Percentiles rank a stretch among this genome's conserved stretches.
These are phyloP conservation scores for Apteryx mantelli DNA, from an alignment of 2,113 vertebrate genomes.

Conservation along the genomic window DNA sequence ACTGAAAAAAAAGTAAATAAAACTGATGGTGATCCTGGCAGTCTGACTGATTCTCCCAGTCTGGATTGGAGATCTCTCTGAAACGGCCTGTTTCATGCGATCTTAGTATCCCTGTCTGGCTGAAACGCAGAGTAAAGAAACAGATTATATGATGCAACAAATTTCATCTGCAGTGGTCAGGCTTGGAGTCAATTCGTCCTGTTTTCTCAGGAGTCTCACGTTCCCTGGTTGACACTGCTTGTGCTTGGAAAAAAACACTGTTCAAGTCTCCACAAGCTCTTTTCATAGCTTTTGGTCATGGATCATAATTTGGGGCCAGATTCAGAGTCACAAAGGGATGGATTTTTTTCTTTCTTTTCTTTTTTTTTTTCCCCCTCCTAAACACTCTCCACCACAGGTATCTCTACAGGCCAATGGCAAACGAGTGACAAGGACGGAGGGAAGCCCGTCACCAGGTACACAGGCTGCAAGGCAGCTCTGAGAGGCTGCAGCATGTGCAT, in stretches of 20 bases:
- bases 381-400: not conserved
- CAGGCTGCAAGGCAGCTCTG: not conserved
- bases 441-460: not conserved
- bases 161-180: not conserved
- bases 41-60: not conserved
- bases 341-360: not conserved
- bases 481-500: not conserved
- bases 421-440: not conserved
- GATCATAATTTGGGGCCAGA: not conserved
- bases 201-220: slow-evolving; percentile 10
- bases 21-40: not conserved
- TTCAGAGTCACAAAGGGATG: not conserved
- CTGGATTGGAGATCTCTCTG: not conserved
- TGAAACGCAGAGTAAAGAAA: not conserved
- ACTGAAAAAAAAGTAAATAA: not conserved
- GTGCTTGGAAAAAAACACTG: not conserved
- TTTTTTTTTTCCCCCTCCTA: not conserved
- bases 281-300: not conserved
- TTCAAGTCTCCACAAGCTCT: not conserved
- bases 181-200: not conserved
- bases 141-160: not conserved
- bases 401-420: not conserved
- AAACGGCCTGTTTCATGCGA: not conserved
- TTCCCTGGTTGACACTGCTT: not conserved
- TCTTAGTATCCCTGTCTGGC: not conserved